Base-by-base conservation (phyloP, 2,113 vertebrate genomes). In the Dipodomys ordii region DNA sequence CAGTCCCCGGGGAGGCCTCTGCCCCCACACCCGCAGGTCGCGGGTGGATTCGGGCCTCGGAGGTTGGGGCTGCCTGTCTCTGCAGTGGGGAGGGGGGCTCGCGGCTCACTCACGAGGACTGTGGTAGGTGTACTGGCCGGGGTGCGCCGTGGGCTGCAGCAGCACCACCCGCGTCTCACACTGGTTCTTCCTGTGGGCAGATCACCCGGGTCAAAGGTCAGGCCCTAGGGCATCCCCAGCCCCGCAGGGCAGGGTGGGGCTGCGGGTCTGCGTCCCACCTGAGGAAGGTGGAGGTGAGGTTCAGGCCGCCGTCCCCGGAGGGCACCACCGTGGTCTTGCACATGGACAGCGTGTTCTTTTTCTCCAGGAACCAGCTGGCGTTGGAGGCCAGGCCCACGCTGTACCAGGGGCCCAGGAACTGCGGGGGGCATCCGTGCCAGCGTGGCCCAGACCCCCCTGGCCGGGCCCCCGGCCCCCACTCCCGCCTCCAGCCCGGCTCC, bases 321-420 rank as follows among this genome's bases (percentile, higher is more conserved):
- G 95, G 15, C 0, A 81, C 77, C 7, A 99, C 28, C 16, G 92
- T 19, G 0, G 98, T 97, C 44, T 88, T 98, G 88, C 99, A 99
- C 98, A 98, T 98, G 96, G 98, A 98, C 98, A 99, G 93, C 12
- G 46, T 5, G 0, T 60, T 72, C 93, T 73, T 86, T 87, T 93
- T 97, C 88, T 98, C 99, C 73, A 97, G 95, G 97, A 99, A 90
- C 97, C 97, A 97, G 81, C 83, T 96, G 11, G 94, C 98, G 46
- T 99, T 99, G 96, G 99, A 99, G 91, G 99, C 99, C 87, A 99
- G 95, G 64, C 98, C 99, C 0, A 98, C 72, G 71, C 97, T 94
- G 97, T 98, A 99, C 99, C 99, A 99, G 84, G 93, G 98, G 20
- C 99, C 99, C 1, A 97, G 64, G 86, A 99, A 97, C 99, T 99